phyloP scores from a whole-genome alignment of 2,797 vertebrate species.

The Tapirus indicus region DNA sequence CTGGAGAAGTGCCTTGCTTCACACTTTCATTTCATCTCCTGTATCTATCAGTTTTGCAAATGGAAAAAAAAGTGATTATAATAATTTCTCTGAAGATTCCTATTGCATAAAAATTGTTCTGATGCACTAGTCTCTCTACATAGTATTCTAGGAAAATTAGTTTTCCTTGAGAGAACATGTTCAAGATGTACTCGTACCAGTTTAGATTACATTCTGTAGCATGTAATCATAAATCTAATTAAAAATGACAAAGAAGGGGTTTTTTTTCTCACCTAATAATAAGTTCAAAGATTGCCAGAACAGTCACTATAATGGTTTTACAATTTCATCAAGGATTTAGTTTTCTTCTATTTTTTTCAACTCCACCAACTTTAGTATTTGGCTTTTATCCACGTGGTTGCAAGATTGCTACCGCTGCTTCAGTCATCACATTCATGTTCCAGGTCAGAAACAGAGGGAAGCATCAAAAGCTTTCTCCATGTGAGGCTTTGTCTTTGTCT shows the following conservation, averaged over 20 bases:
- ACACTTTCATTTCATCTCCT: neutral
- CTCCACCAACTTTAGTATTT: neutral
- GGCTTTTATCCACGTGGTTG: neutral
- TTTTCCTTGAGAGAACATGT: neutral
- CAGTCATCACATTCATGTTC: neutral
- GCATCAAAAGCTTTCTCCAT: neutral
- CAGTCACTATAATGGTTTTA: neutral
- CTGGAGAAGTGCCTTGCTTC: neutral
- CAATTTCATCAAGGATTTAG: neutral
- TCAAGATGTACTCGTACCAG: neutral
- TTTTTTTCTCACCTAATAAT: neutral
- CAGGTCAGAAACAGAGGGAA: neutral
- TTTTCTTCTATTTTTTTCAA: neutral
- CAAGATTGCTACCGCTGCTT: neutral
- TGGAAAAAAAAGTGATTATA: neutral
- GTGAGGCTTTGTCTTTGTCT: neutral
- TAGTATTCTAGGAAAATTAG: neutral
- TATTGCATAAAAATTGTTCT: neutral
- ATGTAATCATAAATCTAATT: neutral
- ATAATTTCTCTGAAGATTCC: neutral
- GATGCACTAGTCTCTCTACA: no score
- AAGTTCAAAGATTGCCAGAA: neutral
- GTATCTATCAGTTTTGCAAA: neutral
- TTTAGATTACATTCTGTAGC: neutral
- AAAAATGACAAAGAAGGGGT: neutral